Percentiles rank a stretch among this genome's conserved stretches.
These are phyloP conservation scores for Melieria crassipennis DNA, from an alignment of 2,888 invertebrate species.

Conservation along the genomic window DNA sequence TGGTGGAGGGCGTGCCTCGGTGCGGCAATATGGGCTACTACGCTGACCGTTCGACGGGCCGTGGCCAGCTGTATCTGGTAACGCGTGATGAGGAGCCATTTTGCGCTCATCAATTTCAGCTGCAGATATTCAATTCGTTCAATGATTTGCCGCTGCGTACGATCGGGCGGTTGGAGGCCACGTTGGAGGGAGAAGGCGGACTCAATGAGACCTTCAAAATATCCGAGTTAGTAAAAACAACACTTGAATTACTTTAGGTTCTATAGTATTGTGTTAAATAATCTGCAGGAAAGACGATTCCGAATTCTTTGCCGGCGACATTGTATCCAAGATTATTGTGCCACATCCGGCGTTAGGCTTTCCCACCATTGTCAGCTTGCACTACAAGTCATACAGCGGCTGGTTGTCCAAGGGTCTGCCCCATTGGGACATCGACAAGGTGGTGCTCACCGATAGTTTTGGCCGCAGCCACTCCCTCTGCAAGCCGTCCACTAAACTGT, in stretches of 20 bases:
- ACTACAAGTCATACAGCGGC: slow-evolving; percentile 89
- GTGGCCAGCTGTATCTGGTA: slow-evolving; percentile 87
- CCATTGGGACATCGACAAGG: slow-evolving; percentile 83
- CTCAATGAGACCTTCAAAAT: slow-evolving; percentile 90
- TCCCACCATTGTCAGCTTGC: slow-evolving; percentile 76
- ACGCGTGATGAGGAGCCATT: slow-evolving; percentile 93
- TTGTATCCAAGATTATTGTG: slow-evolving; percentile 83
- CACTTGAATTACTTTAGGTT: not conserved
- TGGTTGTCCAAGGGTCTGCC: slow-evolving; percentile 88
- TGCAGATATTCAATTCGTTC: slow-evolving; percentile 81
- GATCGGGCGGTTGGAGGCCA: slow-evolving; percentile 79
- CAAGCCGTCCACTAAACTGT: slow-evolving; percentile 77
- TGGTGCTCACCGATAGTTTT: slow-evolving; percentile 85
- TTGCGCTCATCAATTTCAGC: slow-evolving; percentile 90
- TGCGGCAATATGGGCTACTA: slow-evolving; percentile 96
- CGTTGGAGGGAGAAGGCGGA: slow-evolving; percentile 81
- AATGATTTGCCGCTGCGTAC: slow-evolving; percentile 71
- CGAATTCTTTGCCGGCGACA: slow-evolving; percentile 76
- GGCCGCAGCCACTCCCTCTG: slow-evolving; percentile 86
- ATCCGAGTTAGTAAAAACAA: slow-evolving; percentile 74
- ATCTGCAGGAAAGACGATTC: slow-evolving; percentile 80
- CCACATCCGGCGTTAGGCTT: slow-evolving; percentile 87
- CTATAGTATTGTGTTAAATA: not conserved
- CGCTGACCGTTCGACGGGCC: slow-evolving; percentile 82
- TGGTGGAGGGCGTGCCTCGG: slow-evolving; percentile 66